Base-by-base conservation (phyloP, 37 sponge, comb jelly and placozoan species). In the Mnemiopsis leidyi region DNA sequence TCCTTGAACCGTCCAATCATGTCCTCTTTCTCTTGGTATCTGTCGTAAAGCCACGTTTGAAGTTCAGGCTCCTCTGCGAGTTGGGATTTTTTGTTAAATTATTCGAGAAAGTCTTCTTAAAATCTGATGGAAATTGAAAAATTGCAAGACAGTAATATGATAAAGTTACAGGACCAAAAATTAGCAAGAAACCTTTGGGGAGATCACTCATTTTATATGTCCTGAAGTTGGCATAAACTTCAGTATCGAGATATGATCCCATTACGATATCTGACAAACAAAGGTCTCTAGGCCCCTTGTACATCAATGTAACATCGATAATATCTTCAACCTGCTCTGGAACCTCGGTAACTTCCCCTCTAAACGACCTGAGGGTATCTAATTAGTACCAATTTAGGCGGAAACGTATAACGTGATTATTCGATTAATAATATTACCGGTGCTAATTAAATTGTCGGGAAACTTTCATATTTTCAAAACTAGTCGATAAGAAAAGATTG, bases 1-100 rank as follows among this genome's bases (percentile, higher is more conserved):
- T 77, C 79, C 18, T 32, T 77, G 36, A 77, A 77, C 1, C 32
- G 2, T 3, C 18, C 33, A 20, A 77, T 26, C 79, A 77, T 77
- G 16, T 77, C 79, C 79, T 77, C 79, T 32, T 77, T 77, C 33
- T 77, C 79, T 36, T 77, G 26, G 36, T 77, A 77, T 36, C 79
- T 1, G 20, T 77, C 79, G 36, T 77, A 77, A 3, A 77, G 32
- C 79, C 79, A 77, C 0, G 26, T 32, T 3, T 26, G 26, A 26
- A 77, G 21, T 36, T 77, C 79, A 1, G 0, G 0, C 32, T 77
- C 79, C 5, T 77, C 79, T 77, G 79, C 9, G n/a, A 28, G n/a
- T n/a, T n/a, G n/a, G n/a, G n/a, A n/a, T n/a, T n/a, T n/a, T n/a
- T n/a, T n/a, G n/a, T n/a, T n/a, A n/a, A n/a, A n/a, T n/a, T n/a